Base-by-base conservation (phyloP, 2,888 invertebrate genomes). In the Hylaea fasciaria region DNA sequence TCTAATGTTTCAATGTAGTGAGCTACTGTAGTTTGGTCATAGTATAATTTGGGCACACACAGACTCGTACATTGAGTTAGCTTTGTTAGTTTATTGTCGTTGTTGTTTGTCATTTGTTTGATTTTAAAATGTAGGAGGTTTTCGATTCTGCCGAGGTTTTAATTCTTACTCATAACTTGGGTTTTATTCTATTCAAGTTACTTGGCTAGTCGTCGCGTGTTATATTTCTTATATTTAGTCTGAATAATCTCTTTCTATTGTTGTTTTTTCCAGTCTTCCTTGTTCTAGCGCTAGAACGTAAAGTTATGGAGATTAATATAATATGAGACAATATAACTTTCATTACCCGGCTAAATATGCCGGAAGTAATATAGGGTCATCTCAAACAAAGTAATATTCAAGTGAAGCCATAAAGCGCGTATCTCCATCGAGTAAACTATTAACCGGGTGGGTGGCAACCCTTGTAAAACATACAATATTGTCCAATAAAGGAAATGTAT, bases 401-500 rank as follows among this genome's bases (percentile, higher is more conserved):
- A 62, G 61, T 57, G 44, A 52, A 48, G 47, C 14, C 45, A 43
- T 56, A 57, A 62, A 62, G 29, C 44, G 28, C 29, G 39, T 54
- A 54, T 55, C 60, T 54, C 41, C 55, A 14, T 17, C n/a, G 29
- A 61, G 60, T 51, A 56, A 61, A 51, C 51, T 61, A 61, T 61
- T 56, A 51, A 61, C 55, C 44, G 35, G 16, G 46, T 14, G 47
- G 35, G 46, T 35, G 54, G 45, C 59, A 49, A 50, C 54, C 60
- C 60, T 55, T 61, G 55, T 60, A 55, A 46, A 55, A 51, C 55
- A 56, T 52, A 61, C 52, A 29, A 61, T 47, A 56, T 61, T 61
- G 61, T 61, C 56, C 52, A 52, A 56, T 61, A 61, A 61, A 51
- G 51, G 55, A 39, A 56, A 61, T 56, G 56, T 61, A 56, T 61